A percentile compares a stretch with the other conserved stretches of the same genome.
Evolutionary conservation across 2,113 vertebrate species (phyloP).

Genomic region (Arothron firmamentum): DNA sequence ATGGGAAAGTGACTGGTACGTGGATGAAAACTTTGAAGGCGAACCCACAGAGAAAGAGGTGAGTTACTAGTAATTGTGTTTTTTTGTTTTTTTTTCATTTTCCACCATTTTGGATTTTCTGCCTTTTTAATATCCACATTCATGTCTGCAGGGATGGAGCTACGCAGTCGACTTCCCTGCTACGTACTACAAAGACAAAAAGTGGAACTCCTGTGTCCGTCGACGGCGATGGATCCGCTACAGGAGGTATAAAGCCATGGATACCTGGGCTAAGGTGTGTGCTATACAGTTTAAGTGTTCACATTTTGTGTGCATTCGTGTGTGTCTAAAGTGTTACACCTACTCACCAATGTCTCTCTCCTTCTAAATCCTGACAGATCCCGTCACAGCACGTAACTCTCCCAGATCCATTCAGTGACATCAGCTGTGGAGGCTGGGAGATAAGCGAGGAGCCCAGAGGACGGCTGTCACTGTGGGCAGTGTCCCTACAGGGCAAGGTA

Average conservation of each 20-base stretch:
- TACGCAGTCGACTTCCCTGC: constrained; percentile 95
- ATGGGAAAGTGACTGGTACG: constrained; percentile 95
- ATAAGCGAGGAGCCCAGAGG: constrained; percentile 86
- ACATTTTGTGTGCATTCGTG: not conserved
- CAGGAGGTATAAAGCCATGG: constrained; percentile 88
- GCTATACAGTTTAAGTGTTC: not conserved
- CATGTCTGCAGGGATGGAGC: constrained; percentile 85
- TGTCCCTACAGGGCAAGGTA: constrained; percentile 94
- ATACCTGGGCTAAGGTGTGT: constrained; percentile 88
- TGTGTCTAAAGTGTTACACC: fast-evolving
- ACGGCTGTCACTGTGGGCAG: constrained; percentile 87
- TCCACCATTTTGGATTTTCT: not conserved
- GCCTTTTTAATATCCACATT: not conserved
- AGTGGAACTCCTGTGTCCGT: constrained; percentile 96
- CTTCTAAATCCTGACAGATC: constrained; percentile 74
- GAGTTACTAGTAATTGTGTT: constrained; percentile 57
- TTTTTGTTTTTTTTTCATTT: not conserved
- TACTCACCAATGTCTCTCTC: not conserved
- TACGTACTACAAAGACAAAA: constrained; percentile 91
- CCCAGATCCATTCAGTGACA: constrained; percentile 92
- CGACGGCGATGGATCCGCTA: constrained; percentile 92
- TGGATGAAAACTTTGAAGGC: constrained; percentile 94
- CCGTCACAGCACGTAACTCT: constrained; percentile 74
- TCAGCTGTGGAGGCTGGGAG: constrained; percentile 92
- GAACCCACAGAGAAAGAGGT: constrained; percentile 95